A percentile compares a stretch with the other conserved stretches of the same genome.
Evolutionary conservation across 2,888 invertebrate species (phyloP).

Genomic region (Corythucha ciliata): DNA sequence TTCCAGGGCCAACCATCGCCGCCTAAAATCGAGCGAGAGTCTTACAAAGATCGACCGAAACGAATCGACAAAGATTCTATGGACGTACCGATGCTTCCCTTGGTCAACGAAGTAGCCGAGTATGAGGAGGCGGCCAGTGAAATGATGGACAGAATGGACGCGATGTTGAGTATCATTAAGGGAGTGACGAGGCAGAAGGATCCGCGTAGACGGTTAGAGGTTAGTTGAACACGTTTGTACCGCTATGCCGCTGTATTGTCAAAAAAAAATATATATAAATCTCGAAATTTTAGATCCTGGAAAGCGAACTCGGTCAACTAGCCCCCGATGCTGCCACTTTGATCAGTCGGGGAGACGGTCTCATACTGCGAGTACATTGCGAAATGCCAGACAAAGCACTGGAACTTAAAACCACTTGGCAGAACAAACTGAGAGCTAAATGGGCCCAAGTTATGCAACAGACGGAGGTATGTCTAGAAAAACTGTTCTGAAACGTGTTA

Average conservation of each 20-base stretch:
- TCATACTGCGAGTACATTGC: slow-evolving; percentile 58
- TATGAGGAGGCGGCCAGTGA: slow-evolving; percentile 39
- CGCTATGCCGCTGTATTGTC: neutral
- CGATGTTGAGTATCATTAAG: slow-evolving; percentile 50
- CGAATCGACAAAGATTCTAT: slow-evolving; percentile 20
- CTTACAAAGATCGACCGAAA: no score
- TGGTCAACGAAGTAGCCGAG: slow-evolving; percentile 36
- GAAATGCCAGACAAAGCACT: slow-evolving; percentile 50
- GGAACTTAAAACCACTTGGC: slow-evolving; percentile 48
- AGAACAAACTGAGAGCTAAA: slow-evolving; percentile 51
- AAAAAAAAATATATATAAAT: no score
- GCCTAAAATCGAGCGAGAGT: no score
- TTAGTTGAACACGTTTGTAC: slow-evolving; percentile 34
- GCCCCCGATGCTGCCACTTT: slow-evolving; percentile 68
- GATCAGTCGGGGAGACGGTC: slow-evolving; percentile 66
- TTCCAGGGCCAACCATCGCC: no score
- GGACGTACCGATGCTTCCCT: slow-evolving; percentile 28
- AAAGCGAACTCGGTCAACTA: slow-evolving; percentile 52
- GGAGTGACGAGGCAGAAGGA: slow-evolving; percentile 51
- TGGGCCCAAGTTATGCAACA: slow-evolving; percentile 57
- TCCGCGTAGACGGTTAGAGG: slow-evolving; percentile 54
- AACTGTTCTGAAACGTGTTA: no score
- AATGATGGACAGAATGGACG: slow-evolving; percentile 50
- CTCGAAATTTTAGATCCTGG: slow-evolving; percentile 49
- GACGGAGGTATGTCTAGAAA: slow-evolving; percentile 51